Base-by-base conservation (phyloP, 2,888 invertebrate species). In the Eupithecia vulgata region DNA sequence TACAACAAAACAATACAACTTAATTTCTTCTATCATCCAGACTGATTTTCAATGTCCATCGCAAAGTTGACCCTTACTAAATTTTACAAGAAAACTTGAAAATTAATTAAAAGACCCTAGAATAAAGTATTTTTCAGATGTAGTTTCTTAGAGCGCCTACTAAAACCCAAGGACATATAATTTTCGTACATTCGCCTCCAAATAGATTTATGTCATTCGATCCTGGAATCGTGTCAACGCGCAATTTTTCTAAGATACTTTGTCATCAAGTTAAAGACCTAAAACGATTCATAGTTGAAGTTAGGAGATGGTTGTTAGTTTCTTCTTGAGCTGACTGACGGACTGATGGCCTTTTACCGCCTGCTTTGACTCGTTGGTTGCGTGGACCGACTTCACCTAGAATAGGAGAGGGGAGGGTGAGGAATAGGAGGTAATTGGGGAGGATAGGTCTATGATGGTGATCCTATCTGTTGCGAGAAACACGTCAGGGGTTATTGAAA, bases 381-480 rank as follows among this genome's bases (percentile, higher is more conserved):
- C 96, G 71, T 96, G 81, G 76, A 86, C 83, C 4, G 90, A 88
- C 80, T 91, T 92, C 79, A 90, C 91, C 91, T 91, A 83, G n/a
- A 80, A 79, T 79, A 57, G 83, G 78, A 65, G 62, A 78, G 78
- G 78, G 42, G 74, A 6, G 48, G 67, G 66, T 79, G 73, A 73
- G 73, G 68, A 77, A 69, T 30, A 25, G 40, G 45, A 35, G 61
- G 12, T 17, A 0, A 34, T 1, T 25, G 57, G 61, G 48, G 21
- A 21, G 21, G 21, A 52, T 52, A 52, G 21, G 48, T 48, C 7
- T n/a, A 48, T 48, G 48, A n/a, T 8, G n/a, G 25, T 13, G 30
- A 59, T 59, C 57, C 48, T 48, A 48, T n/a, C n/a, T 17, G 15
- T 45, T 45, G 45, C 48, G n/a, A 48, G 8, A 17, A 45, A 17